phyloP scores from a whole-genome alignment of 2,797 vertebrate genomes.

The Acestrorhynchus altus region DNA sequence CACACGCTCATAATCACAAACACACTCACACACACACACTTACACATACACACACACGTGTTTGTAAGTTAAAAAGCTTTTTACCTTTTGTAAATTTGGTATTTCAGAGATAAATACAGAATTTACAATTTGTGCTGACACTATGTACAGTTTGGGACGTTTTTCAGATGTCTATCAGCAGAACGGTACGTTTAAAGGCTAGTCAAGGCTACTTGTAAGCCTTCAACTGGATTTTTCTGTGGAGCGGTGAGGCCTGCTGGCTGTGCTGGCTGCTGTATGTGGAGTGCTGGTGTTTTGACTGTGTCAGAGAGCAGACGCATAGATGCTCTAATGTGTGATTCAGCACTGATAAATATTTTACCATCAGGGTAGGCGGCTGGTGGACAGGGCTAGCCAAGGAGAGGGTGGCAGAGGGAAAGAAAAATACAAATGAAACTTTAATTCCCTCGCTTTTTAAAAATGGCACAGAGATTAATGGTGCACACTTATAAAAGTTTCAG shows the following conservation, averaged over 20 bases:
- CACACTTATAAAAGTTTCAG: constrained; percentile 69
- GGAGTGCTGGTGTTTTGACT: constrained; percentile 23
- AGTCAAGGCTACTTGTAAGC: not conserved
- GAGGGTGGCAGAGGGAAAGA: constrained; percentile 48
- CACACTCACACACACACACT: no score
- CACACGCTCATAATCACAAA: no score
- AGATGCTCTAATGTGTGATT: constrained; percentile 67
- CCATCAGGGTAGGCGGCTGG: constrained; percentile 48
- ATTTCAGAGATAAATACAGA: no score
- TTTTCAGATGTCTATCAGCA: constrained; percentile 1
- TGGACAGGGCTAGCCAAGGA: constrained; percentile 36
- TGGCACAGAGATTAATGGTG: constrained; percentile 70
- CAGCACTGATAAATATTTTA: constrained; percentile 76
- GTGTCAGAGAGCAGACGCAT: constrained; percentile 22
- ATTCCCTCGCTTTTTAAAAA: constrained; percentile 70
- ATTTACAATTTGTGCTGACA: not conserved
- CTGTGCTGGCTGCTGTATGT: constrained; percentile 15
- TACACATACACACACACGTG: no score
- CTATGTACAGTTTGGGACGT: not conserved
- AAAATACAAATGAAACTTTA: constrained; percentile 74
- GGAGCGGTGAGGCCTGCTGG: not conserved
- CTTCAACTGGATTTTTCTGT: not conserved
- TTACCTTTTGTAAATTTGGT: no score
- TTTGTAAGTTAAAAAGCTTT: no score
- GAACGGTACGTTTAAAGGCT: not conserved